phyloP scores from a whole-genome alignment of 30 jellyfish, hydroid and myxozoan species.

The Cassiopea xamachana region DNA sequence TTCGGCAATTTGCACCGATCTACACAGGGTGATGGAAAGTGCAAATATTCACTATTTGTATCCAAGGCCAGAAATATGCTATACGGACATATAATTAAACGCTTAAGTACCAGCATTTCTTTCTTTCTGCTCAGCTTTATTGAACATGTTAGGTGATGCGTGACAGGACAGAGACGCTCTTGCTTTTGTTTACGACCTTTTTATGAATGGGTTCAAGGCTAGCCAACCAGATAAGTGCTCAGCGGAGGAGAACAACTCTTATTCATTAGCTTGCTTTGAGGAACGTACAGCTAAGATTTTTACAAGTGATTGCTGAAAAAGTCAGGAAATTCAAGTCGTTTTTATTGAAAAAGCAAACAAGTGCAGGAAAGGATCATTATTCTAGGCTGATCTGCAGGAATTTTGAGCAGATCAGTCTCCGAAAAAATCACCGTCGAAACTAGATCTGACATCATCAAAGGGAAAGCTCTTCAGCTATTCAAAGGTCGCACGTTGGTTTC shows the following conservation, averaged over 20 bases:
- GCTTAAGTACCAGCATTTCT: slow-evolving; percentile 46
- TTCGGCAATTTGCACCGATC: slow-evolving; percentile 38
- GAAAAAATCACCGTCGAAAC: slow-evolving; percentile 20
- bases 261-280: slow-evolving; percentile 39
- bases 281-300: slow-evolving; percentile 9
- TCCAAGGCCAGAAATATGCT: slow-evolving; percentile 31
- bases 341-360: neutral
- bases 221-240: slow-evolving; percentile 64
- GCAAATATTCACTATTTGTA: slow-evolving; percentile 27
- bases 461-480: slow-evolving; percentile 61
- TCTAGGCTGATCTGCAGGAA: neutral
- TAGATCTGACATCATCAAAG: slow-evolving; percentile 61
- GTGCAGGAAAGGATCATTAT: neutral
- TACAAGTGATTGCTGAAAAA: slow-evolving; percentile 6
- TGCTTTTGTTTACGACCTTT: slow-evolving; percentile 53
- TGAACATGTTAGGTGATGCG: slow-evolving; percentile 67
- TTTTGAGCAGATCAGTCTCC: neutral
- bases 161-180: slow-evolving; percentile 60
- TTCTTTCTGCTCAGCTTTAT: slow-evolving; percentile 37
- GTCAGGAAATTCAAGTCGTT: neutral
- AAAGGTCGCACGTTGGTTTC: slow-evolving; percentile 73
- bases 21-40: slow-evolving; percentile 31
- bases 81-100: slow-evolving; percentile 22
- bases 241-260: slow-evolving; percentile 33
- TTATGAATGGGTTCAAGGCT: slow-evolving; percentile 40